These are phyloP conservation scores for Sinocyclocheilus anshuiensis DNA, from an alignment of 2,113 vertebrate genomes.

Conservation along the genomic window DNA sequence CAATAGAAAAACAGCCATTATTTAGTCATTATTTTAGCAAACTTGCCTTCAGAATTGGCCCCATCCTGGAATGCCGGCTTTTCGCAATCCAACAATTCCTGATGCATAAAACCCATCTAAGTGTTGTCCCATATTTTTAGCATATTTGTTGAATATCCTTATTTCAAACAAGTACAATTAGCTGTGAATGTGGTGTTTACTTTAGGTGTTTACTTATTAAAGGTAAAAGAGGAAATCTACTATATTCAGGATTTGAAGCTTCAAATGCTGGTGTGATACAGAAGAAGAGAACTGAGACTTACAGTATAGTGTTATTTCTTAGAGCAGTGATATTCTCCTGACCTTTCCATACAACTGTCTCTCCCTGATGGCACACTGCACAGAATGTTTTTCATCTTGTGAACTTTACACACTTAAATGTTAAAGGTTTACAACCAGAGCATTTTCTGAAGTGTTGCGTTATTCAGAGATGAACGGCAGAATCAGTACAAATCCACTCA, in stretches of 20 bases:
- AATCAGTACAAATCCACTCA: not conserved
- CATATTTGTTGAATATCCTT: not conserved
- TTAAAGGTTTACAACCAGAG: conserved; percentile 67
- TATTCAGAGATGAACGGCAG: not conserved
- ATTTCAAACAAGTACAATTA: not conserved
- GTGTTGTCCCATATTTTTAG: not conserved
- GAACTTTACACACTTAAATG: conserved; percentile 73
- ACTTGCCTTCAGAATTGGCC: not conserved
- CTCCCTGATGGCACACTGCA: conserved; percentile 35
- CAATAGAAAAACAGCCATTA: not conserved
- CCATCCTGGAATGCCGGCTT: not conserved
- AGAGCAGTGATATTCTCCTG: conserved; percentile 42
- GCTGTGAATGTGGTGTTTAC: not conserved
- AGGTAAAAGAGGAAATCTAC: not conserved
- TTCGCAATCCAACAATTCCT: not conserved
- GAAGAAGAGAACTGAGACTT: conserved; percentile 12
- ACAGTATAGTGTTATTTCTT: conserved; percentile 13
- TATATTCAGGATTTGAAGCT: not conserved
- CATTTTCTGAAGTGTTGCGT: conserved; percentile 42
- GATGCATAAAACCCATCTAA: not conserved
- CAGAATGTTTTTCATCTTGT: conserved; percentile 62
- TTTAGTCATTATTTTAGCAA: not conserved
- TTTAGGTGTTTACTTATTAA: not conserved
- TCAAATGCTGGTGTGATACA: not conserved
- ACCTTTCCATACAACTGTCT: conserved; percentile 37